phyloP scores from a whole-genome alignment of 2,113 vertebrate genomes.

The Sapayoa aenigma region DNA sequence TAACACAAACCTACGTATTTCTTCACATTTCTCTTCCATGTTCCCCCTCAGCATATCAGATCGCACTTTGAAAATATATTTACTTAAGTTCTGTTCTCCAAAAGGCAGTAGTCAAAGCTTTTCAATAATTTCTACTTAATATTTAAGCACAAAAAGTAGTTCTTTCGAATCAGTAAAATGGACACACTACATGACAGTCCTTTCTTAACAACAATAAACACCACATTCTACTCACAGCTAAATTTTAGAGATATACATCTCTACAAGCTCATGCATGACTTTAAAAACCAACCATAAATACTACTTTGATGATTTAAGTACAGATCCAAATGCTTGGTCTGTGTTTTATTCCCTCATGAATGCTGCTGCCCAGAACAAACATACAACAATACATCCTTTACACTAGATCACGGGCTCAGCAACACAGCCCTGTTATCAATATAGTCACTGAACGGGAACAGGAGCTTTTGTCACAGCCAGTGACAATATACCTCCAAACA shows the following conservation, averaged over 20 bases:
- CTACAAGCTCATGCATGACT: background rate
- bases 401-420: rapidly evolving
- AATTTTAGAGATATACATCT: background rate
- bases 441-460: background rate
- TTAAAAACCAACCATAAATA: background rate
- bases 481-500: background rate
- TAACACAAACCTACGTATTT: background rate
- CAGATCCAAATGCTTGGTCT: rapidly evolving
- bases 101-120: background rate
- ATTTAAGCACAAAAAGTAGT: background rate
- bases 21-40: background rate
- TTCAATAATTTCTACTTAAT: background rate
- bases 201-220: background rate
- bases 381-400: background rate
- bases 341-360: background rate
- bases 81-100: background rate
- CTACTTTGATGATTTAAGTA: background rate
- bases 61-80: background rate
- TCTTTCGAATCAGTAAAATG: background rate
- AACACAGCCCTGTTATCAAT: background rate
- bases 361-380: background rate
- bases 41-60: background rate
- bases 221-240: background rate
- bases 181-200: background rate
- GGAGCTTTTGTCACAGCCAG: background rate